phyloP scores from a whole-genome alignment of 2,888 invertebrate species.

The Eudemis profundana region DNA sequence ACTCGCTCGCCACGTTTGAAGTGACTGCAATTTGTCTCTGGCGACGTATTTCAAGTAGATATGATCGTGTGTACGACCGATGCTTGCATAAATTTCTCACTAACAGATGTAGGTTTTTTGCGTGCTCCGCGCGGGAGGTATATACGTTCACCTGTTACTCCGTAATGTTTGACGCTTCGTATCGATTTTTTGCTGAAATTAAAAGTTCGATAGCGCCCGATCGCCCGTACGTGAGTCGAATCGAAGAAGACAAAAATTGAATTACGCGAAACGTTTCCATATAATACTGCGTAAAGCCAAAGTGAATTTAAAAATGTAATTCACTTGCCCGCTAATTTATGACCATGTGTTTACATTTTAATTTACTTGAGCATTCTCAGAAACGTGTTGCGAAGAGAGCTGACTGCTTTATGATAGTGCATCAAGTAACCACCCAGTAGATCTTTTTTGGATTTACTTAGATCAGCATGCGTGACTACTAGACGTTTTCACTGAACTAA shows the following conservation, averaged over 20 bases:
- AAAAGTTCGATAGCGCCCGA: slow-evolving; percentile 74
- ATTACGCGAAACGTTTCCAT: slow-evolving; percentile 44
- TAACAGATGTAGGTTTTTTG: slow-evolving; percentile 78
- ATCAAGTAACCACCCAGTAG: slow-evolving; percentile 2
- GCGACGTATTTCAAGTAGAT: slow-evolving; percentile 79
- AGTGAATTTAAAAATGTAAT: slow-evolving; percentile 42
- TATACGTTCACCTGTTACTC: slow-evolving; percentile 75
- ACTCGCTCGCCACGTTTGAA: slow-evolving; percentile 73
- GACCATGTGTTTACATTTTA: slow-evolving; percentile 45
- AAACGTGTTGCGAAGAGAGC: slow-evolving; percentile 12
- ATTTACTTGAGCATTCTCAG: slow-evolving; percentile 34
- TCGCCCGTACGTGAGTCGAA: slow-evolving; percentile 66
- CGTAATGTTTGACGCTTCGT: slow-evolving; percentile 68
- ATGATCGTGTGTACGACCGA: slow-evolving; percentile 77
- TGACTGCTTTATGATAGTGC: slow-evolving; percentile 6
- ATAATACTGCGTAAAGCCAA: slow-evolving; percentile 37
- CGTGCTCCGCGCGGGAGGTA: slow-evolving; percentile 68
- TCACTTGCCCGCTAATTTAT: slow-evolving; percentile 42
- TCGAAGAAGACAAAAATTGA: slow-evolving; percentile 48
- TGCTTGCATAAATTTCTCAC: slow-evolving; percentile 75
- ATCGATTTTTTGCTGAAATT: slow-evolving; percentile 75
- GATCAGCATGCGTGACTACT: slow-evolving; percentile 11
- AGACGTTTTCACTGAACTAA: not conserved
- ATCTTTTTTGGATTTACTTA: not conserved
- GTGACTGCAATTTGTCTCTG: slow-evolving; percentile 81